These are phyloP conservation scores for Volucella inanis DNA, from an alignment of 2,888 invertebrate species.

Conservation along the genomic window DNA sequence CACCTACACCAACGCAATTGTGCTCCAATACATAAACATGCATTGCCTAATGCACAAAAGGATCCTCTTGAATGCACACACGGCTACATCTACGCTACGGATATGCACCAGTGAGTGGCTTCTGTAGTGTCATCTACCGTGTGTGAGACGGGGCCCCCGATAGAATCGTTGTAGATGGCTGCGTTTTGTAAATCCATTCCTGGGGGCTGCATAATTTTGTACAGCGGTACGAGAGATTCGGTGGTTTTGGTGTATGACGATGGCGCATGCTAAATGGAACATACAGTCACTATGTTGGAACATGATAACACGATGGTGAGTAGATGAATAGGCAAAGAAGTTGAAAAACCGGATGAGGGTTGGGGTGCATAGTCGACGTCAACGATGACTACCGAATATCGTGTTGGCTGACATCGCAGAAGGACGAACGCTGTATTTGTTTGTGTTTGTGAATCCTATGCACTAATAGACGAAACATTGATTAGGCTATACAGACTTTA, in stretches of 20 bases:
- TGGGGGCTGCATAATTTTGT: constrained; percentile 41
- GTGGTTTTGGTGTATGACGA: constrained; percentile 28
- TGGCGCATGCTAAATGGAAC: constrained; percentile 72
- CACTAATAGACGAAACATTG: constrained; percentile 39
- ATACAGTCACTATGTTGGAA: constrained; percentile 47
- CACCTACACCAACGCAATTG: constrained; percentile 45
- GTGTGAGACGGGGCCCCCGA: constrained; percentile 29
- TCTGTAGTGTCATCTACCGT: background rate
- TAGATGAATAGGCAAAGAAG: background rate
- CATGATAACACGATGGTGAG: constrained; percentile 44
- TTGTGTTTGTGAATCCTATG: background rate
- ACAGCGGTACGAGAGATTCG: constrained; percentile 22
- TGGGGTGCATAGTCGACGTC: background rate
- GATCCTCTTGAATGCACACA: constrained; percentile 63
- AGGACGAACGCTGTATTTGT: constrained; percentile 42
- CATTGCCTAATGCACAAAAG: constrained; percentile 46
- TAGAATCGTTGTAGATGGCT: background rate
- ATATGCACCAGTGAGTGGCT: constrained; percentile 63
- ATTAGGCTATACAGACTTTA: constrained; percentile 43
- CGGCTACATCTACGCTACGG: constrained; percentile 42
- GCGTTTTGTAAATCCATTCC: constrained; percentile 17
- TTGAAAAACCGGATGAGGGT: constrained; percentile 56
- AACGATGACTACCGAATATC: background rate
- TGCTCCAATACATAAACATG: constrained; percentile 21
- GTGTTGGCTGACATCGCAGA: constrained; percentile 26